These are phyloP conservation scores for Diplodus puntazzo DNA, from an alignment of 2,797 vertebrate genomes.

Conservation along the genomic window DNA sequence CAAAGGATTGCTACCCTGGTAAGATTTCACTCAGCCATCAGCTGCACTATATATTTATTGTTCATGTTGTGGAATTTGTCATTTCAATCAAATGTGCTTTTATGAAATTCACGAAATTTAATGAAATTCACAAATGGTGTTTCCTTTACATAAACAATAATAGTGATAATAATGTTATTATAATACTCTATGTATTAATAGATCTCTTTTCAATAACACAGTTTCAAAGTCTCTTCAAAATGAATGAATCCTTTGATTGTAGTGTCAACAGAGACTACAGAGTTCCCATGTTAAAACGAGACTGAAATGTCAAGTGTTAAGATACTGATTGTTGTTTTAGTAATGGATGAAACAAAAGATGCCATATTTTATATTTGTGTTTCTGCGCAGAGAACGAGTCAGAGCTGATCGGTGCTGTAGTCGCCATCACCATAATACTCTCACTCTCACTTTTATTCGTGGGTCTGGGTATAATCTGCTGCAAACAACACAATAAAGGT, in stretches of 20 bases:
- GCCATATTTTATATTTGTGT: conserved; percentile 23
- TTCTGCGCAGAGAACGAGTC: conserved; percentile 28
- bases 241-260: no score
- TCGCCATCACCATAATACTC: fast-evolving
- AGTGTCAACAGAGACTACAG: background rate
- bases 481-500: conserved; percentile 32
- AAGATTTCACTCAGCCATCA: background rate
- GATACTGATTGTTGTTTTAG: background rate
- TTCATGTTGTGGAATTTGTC: background rate
- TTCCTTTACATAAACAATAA: background rate
- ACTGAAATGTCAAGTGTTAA: no score
- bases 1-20: conserved; percentile 73
- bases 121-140: background rate
- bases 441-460: background rate
- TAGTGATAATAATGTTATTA: background rate
- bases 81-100: background rate
- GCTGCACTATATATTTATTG: fast-evolving
- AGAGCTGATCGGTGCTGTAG: background rate
- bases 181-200: background rate
- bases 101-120: no score
- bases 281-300: no score
- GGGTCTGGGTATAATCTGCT: background rate
- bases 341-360: background rate
- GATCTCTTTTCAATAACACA: background rate
- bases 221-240: background rate